These are phyloP conservation scores for Sphaerophoria taeniata DNA, from an alignment of 2,888 invertebrate genomes.

Conservation along the genomic window DNA sequence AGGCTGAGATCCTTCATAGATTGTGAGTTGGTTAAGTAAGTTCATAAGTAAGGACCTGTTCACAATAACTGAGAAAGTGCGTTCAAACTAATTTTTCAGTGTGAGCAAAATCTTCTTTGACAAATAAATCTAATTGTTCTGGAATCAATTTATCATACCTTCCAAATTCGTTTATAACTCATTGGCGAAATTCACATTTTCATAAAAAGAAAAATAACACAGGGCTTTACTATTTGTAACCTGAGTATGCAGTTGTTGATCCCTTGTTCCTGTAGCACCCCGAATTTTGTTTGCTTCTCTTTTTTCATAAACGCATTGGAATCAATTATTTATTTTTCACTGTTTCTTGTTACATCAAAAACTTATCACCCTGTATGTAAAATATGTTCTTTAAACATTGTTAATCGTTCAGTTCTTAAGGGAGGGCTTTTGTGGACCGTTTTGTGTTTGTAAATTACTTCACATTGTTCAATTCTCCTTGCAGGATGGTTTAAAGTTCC, in stretches of 20 bases:
- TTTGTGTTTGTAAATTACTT: neutral
- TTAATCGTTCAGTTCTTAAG: neutral
- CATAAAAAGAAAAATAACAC: slow-evolving; percentile 49
- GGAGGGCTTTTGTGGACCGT: slow-evolving; percentile 59
- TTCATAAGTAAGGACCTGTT: no score
- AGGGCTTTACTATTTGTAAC: slow-evolving; percentile 72
- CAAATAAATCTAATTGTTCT: no score
- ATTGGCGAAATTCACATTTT: slow-evolving; percentile 64
- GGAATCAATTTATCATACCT: neutral
- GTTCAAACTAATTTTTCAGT: no score
- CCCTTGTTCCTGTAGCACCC: slow-evolving; percentile 56
- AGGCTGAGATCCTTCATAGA: no score
- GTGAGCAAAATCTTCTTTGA: no score
- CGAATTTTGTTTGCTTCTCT: slow-evolving; percentile 32
- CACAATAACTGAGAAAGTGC: no score
- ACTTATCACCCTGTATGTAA: slow-evolving; percentile 22
- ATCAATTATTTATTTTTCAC: slow-evolving; percentile 28
- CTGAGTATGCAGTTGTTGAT: slow-evolving; percentile 55
- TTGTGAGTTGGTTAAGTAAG: no score
- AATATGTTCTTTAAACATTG: neutral
- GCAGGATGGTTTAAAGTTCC: neutral
- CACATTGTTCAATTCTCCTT: neutral
- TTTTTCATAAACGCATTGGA: slow-evolving; percentile 45
- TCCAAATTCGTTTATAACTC: slow-evolving; percentile 18
- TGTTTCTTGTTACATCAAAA: slow-evolving; percentile 39